Evolutionary conservation across 2,113 vertebrate genomes (phyloP), one percentile per base, ranked within the genome.

Genomic region (Symphodus melops): DNA sequence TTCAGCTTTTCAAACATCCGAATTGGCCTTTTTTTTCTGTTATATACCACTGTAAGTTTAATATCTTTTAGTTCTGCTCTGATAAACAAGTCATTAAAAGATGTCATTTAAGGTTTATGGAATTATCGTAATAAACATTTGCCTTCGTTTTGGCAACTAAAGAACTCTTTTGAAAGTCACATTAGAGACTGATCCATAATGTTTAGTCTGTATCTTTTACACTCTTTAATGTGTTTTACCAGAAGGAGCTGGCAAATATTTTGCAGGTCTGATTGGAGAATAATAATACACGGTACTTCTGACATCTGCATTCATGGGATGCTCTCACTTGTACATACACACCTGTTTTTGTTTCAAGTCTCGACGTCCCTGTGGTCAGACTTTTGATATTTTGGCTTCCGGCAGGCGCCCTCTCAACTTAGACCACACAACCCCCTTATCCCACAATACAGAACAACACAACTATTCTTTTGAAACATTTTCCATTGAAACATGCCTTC

Each of bases 381-480:
- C 41, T 67, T 41, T 82, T 74, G 51, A 73, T 63, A 42, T 82
- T 80, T 82, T 36, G 72, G 84, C 80, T 39, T 83, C 79, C 67
- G 28, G 11, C 42, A 55, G 48, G 54, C 28, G 16, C 57, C 76
- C 55, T 60, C 70, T 21, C 57, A 33, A 55, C 67, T 53, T 56
- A 71, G 69, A 88, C 83, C 79, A 84, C 84, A 86, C 73, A 83
- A 37, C 59, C 70, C 55, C 17, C 2, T 2, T 51, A 58, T 77
- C 69, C 58, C 69, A 75, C 64, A 63, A 58, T 33, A 62, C 72
- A 57, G 73, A 83, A 79, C 71, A 83, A 86, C 63, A 68, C 73
- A 56, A 21, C n/a, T 70, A 69, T 68, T 75, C 63, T 72, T 68
- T 79, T 80, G 60, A 88, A 85, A 84, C 64, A 44, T 80, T 75